Evolutionary conservation across 2,113 vertebrate species (phyloP), one percentile per base, ranked within the genome.

Genomic region (Platysteira castanea): DNA sequence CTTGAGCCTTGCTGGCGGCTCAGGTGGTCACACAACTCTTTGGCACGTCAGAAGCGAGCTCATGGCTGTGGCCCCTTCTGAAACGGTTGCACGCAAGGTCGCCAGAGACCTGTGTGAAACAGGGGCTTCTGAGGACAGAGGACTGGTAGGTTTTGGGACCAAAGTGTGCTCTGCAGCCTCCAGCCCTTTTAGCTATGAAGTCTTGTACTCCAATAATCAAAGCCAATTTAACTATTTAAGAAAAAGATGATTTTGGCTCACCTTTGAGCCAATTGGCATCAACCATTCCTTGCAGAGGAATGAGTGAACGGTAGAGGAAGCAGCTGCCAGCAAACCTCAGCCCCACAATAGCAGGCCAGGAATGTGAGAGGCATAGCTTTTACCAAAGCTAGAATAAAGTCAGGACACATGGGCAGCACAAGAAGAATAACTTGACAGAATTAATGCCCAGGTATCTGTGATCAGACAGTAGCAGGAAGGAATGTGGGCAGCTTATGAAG

Each of bases 221-320:
- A 68, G 18, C 6, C 3, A 23, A 2, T 67, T 35, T 79, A 79
- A 49, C 47, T 59, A 3, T 70, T 35, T 53, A 30, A 71, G 11
- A 15, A 70, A 88, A 37, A 47, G 37, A 15, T 28, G 2, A 26
- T 49, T 80, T 88, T 28, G 22, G 18, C 60, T 85, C 33, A 26
- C 0, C 0, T 24, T 74, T 69, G 28, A 44, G n/a, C 16, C 3
- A 18, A 30, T 4, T 68, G 11, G 1, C 12, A 75, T 70, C 28
- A 57, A 31, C 7, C 6, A 46, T 59, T 52, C 31, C 4, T 35
- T 61, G 22, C 35, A 78, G 57, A 79, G 9, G 39, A 88, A 82
- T 37, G 27, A 49, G n/a, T 2, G 1, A 46, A 6, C 1, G 2
- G 5, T 9, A 61, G 22, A 82, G 44, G 33, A 68, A 52, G 49